Base-by-base conservation (phyloP, 2,888 invertebrate species). In the Hartigia nigra region DNA sequence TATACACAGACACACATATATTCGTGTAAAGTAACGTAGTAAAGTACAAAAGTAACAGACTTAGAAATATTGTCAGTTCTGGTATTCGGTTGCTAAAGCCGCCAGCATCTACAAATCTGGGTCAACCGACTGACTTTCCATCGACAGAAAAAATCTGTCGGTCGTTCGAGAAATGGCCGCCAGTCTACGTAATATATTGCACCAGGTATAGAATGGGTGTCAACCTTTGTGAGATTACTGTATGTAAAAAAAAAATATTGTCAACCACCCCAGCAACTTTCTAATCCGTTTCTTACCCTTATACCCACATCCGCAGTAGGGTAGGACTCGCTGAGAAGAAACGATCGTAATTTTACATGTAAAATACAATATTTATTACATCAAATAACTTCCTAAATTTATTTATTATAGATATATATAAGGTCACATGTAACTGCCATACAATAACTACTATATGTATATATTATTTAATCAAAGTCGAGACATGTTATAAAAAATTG, bases 241-340 rank as follows among this genome's bases (percentile, higher is more conserved):
- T 72, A 74, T 35, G 77, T 12, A 55, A 77, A 81, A 82, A 81
- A 82, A 82, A 82, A 82, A 82, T 37, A 80, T 81, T 34, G 82
- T 79, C 79, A 84, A 82, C 74, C 75, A 74, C 77, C 79, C 78
- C 70, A 76, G 74, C 75, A 80, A 84, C 85, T 85, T 85, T 84
- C 85, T 84, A 85, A 84, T 84, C 77, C 81, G 80, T 79, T 79
- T 72, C 32, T 9, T 23, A 55, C 55, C 55, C 55, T 9, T 23
- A 0, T 9, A 55, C 9, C 55, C 23, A 23, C 5, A 23, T 34
- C 23, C 23, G 55, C 55, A 23, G 1, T 55, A 55, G 9, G 55
- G 23, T 9, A 9, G 9, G 55, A 3, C 23, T 23, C 55, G 14
- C 55, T 2, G 23, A 2, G 55, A 55, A 55, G 55, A 23, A 55